Percentiles rank a stretch among this genome's conserved stretches.
phyloP scores from a whole-genome alignment of 1,140 invertebrate species.

The Acarapis woodi region DNA sequence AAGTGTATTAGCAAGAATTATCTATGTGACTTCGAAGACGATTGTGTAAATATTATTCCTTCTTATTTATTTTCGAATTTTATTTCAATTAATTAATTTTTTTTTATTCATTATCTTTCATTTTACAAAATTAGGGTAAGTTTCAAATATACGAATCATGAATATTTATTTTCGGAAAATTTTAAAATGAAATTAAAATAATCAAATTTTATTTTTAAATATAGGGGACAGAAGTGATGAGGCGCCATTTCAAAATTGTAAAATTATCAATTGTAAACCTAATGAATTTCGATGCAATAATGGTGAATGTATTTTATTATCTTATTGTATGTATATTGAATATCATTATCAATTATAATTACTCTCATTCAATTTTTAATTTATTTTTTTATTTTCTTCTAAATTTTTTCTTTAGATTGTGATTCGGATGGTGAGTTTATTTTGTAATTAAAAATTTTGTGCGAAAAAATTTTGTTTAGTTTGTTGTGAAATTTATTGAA shows the following conservation, averaged over 20 bases:
- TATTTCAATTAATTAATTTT: constrained; percentile 70
- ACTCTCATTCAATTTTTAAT: too few relatives aligned
- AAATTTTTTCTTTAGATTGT: too few relatives aligned
- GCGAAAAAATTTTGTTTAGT: too few relatives aligned
- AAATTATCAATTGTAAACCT: constrained; percentile 14
- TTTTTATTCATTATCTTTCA: constrained; percentile 20
- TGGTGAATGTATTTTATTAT: constrained; percentile 12
- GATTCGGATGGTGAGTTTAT: too few relatives aligned
- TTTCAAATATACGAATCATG: constrained; percentile 59
- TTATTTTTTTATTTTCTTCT: too few relatives aligned
- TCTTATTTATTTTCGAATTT: constrained; percentile 80
- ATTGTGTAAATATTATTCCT: constrained; percentile 32
- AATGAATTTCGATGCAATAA: constrained; percentile 14
- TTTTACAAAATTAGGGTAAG: constrained; percentile 64
- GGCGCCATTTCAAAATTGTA: constrained; percentile 16
- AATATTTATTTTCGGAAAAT: constrained; percentile 73
- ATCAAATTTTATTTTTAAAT: background rate
- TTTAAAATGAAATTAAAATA: too few relatives aligned
- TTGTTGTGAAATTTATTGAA: too few relatives aligned
- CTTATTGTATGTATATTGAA: constrained; percentile 12
- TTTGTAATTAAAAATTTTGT: too few relatives aligned
- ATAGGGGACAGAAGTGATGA: constrained; percentile 20
- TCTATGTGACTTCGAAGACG: constrained; percentile 15
- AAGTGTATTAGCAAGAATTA: constrained; percentile 15
- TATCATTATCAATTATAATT: too few relatives aligned